These are phyloP conservation scores for Tyto alba DNA, from an alignment of 2,113 vertebrate genomes.

Conservation along the genomic window DNA sequence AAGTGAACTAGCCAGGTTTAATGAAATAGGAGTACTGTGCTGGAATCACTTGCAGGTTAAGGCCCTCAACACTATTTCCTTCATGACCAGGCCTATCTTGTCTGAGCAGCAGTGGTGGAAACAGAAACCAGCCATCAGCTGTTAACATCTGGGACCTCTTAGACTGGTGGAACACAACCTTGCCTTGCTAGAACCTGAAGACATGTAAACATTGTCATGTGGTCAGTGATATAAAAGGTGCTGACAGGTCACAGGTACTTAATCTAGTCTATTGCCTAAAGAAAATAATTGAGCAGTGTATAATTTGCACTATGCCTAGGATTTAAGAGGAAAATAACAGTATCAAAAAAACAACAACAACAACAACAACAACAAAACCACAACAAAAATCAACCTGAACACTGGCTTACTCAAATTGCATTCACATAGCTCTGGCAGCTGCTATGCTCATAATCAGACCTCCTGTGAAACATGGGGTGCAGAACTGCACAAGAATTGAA, in stretches of 20 bases:
- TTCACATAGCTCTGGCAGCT: not conserved
- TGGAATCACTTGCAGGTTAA: not conserved
- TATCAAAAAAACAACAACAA: not conserved
- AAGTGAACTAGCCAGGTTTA: not conserved
- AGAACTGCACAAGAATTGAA: not conserved
- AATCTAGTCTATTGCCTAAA: not conserved
- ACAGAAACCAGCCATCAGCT: not conserved
- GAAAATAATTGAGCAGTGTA: not conserved
- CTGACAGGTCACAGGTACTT: not conserved
- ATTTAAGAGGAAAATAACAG: not conserved
- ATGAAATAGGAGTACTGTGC: not conserved
- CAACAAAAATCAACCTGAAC: too few relatives aligned
- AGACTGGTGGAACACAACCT: not conserved
- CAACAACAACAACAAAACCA: too few relatives aligned
- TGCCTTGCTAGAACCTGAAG: not conserved
- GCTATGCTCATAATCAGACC: not conserved
- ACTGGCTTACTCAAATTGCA: not conserved
- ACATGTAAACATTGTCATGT: not conserved
- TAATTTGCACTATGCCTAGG: not conserved
- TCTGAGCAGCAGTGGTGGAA: not conserved
- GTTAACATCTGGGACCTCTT: not conserved
- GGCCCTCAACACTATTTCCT: not conserved
- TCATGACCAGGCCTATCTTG: not conserved
- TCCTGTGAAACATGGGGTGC: not conserved
- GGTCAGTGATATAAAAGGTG: not conserved